Conservation (phyloP, 1,140 invertebrate species). For the Drosophila ogumai region DNA sequence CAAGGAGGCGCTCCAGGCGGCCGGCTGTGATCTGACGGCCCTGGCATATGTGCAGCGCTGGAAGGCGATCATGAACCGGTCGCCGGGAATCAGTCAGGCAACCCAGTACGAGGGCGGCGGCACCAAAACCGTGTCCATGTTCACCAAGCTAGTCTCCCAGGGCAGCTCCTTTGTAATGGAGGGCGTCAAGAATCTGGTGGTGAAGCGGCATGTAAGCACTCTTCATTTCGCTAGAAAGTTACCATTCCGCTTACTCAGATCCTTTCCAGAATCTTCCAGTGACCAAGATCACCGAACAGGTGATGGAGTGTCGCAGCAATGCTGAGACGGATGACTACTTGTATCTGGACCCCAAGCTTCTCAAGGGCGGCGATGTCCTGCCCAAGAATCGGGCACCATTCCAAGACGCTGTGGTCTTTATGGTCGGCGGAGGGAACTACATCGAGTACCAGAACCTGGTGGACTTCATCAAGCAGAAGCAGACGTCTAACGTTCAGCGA, state of each 20-base stretch:
- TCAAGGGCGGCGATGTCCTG: conserved; percentile 89
- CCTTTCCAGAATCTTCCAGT: conserved; percentile 92
- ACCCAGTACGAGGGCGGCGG: conserved; percentile 96
- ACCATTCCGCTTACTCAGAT: background rate
- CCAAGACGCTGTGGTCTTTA: conserved; percentile 97
- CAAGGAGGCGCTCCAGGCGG: conserved; percentile 90
- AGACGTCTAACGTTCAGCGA: conserved; percentile 89
- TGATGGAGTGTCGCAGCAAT: conserved; percentile 94
- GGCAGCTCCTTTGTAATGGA: conserved; percentile 99
- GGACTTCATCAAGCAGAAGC: conserved; percentile 96
- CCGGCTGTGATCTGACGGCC: conserved; percentile 94
- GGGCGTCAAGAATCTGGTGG: conserved; percentile 99
- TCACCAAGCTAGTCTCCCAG: conserved; percentile 98
- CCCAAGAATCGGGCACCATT: conserved; percentile 90
- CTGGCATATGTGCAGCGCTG: conserved; percentile 95
- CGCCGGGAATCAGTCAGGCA: conserved; percentile 83
- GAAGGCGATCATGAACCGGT: conserved; percentile 86
- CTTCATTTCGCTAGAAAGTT: background rate
- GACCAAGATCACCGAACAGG: conserved; percentile 95
- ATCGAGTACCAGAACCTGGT: conserved; percentile 99
- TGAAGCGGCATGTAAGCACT: conserved; percentile 96
- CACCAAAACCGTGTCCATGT: conserved; percentile 98
- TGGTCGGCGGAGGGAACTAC: conserved; percentile 99
- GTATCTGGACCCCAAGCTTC: conserved; percentile 96
- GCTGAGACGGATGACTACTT: conserved; percentile 94